phyloP scores from a whole-genome alignment of 1,140 invertebrate species.

The Hypothenemus hampei region DNA sequence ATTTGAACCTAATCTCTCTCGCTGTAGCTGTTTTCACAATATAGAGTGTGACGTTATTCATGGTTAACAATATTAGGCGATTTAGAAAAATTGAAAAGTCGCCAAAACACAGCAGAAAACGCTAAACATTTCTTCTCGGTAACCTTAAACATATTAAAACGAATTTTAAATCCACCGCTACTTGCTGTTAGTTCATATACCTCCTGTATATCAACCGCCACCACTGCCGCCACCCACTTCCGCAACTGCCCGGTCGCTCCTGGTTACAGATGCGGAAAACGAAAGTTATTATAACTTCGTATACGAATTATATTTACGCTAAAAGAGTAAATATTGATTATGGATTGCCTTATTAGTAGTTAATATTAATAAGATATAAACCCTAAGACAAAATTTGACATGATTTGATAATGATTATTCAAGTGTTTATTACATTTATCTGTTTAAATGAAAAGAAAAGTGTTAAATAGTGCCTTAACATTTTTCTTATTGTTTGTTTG shows the following conservation, averaged over 20 bases:
- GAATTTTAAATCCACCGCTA: too few relatives aligned
- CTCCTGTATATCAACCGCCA: conserved; percentile 52
- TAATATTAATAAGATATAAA: neutral
- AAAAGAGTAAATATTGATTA: neutral
- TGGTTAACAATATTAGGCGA: too few relatives aligned
- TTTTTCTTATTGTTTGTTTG: neutral
- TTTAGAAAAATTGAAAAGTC: too few relatives aligned
- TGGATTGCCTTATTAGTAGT: neutral
- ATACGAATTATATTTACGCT: neutral
- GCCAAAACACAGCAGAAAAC: too few relatives aligned
- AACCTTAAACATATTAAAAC: too few relatives aligned
- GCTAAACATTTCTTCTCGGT: too few relatives aligned
- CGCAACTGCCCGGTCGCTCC: conserved; percentile 46
- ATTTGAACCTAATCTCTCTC: too few relatives aligned
- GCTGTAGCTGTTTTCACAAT: too few relatives aligned
- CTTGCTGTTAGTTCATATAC: conserved; percentile 57
- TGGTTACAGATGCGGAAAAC: conserved; percentile 51
- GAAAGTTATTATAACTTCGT: conserved; percentile 33
- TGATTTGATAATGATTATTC: too few relatives aligned
- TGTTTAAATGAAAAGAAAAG: neutral
- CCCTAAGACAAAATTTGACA: too few relatives aligned
- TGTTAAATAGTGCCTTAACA: neutral
- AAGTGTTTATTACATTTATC: neutral
- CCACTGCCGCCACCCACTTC: conserved; percentile 51
- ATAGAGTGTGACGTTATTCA: too few relatives aligned